A percentile compares a stretch with the other conserved stretches of the same genome.
phyloP scores from a whole-genome alignment of 2,113 vertebrate species.

The Silurus asotus region DNA sequence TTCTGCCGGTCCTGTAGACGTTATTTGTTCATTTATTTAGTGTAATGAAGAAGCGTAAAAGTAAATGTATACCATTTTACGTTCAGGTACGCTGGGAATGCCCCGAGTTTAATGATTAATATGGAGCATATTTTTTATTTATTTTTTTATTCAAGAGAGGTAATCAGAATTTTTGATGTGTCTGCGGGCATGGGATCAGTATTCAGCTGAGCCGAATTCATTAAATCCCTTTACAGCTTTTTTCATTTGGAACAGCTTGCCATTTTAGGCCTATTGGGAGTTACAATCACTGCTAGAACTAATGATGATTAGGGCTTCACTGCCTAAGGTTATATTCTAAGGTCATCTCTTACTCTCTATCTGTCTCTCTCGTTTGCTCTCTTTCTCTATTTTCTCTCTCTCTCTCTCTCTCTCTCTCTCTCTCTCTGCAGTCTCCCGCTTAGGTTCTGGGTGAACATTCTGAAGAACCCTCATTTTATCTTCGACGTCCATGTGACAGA shows the following conservation, averaged over 20 bases:
- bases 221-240: slow-evolving; percentile 27
- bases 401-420: slow-evolving; percentile 14
- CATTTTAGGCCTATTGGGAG: slow-evolving; percentile 11
- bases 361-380: slow-evolving; percentile 35
- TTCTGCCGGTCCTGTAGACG: slow-evolving; percentile 24
- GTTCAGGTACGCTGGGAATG: background rate
- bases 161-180: slow-evolving; percentile 4
- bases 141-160: background rate
- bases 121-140: background rate
- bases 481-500: slow-evolving; percentile 95
- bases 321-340: background rate
- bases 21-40: background rate
- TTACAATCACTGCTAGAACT: slow-evolving; percentile 20
- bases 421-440: slow-evolving; percentile 82
- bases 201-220: slow-evolving; percentile 23
- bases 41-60: background rate
- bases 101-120: background rate
- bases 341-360: slow-evolving; percentile 20
- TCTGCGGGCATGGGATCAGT: slow-evolving; percentile 4
- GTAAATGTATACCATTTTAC: slow-evolving; percentile 15
- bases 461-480: slow-evolving; percentile 98
- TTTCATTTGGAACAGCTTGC: slow-evolving; percentile 25
- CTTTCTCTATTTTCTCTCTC: too few species aligned
- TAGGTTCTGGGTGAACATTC: slow-evolving; percentile 98
- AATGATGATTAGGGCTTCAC: slow-evolving; percentile 17